phyloP scores from a whole-genome alignment of 2,888 invertebrate genomes.

The Drosophila subsilvestris region DNA sequence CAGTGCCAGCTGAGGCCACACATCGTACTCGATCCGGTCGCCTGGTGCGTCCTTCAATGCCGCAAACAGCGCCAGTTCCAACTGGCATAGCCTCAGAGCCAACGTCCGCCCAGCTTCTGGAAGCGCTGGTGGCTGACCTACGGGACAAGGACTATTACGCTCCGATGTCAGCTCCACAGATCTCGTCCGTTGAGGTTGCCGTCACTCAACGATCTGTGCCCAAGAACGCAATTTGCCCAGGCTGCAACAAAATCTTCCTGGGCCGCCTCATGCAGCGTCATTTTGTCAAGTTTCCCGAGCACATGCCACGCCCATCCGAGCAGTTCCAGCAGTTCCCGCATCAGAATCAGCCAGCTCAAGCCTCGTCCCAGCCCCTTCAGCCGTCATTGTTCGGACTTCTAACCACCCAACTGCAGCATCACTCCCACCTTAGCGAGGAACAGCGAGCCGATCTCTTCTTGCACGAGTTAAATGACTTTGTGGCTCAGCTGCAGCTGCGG shows the following conservation, averaged over 20 bases:
- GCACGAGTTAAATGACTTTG: conserved; percentile 82
- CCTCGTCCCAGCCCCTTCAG: conserved; percentile 2
- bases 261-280: conserved; percentile 82
- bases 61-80: conserved; percentile 25
- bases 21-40: conserved; percentile 77
- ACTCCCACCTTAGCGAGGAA: conserved; percentile 77
- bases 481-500: conserved; percentile 81
- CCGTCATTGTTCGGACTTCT: conserved; percentile 79
- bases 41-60: conserved; percentile 56
- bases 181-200: conserved; percentile 7
- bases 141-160: conserved; percentile 65
- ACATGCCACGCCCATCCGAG: conserved; percentile 59
- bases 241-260: conserved; percentile 82
- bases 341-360: background rate
- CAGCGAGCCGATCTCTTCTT: conserved; percentile 82
- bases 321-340: background rate
- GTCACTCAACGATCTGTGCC: conserved; percentile 62
- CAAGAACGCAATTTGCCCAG: conserved; percentile 79
- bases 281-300: conserved; percentile 81
- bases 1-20: conserved; percentile 6
- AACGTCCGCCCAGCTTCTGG: conserved; percentile 58
- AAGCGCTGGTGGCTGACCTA: conserved; percentile 71
- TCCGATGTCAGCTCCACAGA: conserved; percentile 28
- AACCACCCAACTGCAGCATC: conserved; percentile 78
- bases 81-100: conserved; percentile 22